phyloP scores from a whole-genome alignment of 2,113 vertebrate species.

The Triplophysa dalaica region DNA sequence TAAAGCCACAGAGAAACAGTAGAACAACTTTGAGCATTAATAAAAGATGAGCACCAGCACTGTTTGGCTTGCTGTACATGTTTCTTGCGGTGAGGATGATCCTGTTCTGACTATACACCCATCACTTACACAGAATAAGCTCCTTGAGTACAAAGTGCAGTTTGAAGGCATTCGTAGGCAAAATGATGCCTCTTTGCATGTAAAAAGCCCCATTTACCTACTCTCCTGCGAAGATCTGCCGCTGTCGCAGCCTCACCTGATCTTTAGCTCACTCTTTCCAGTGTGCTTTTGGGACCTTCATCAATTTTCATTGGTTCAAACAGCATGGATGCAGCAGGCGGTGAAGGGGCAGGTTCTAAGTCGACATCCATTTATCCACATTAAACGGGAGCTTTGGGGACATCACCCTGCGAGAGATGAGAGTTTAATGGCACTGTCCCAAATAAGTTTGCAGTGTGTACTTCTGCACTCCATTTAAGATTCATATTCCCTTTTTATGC shows the following conservation, averaged over 20 bases:
- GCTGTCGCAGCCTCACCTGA: background rate
- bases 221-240: slow-evolving; percentile 27
- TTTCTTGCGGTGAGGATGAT: slow-evolving; percentile 32
- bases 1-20: slow-evolving; percentile 57
- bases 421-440: slow-evolving; percentile 60
- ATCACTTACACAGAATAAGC: slow-evolving; percentile 24
- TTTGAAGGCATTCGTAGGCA: background rate
- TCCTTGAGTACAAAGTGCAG: background rate
- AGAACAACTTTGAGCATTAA: slow-evolving; percentile 69
- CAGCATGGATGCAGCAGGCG: slow-evolving; percentile 40
- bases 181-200: slow-evolving; percentile 30
- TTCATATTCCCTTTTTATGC: slow-evolving; percentile 77
- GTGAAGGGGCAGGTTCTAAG: slow-evolving; percentile 38
- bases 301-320: slow-evolving; percentile 54
- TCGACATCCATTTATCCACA: slow-evolving; percentile 64
- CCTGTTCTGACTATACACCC: slow-evolving; percentile 14
- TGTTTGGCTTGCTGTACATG: slow-evolving; percentile 46
- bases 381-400: slow-evolving; percentile 52
- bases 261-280: slow-evolving; percentile 49
- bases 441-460: slow-evolving; percentile 71
- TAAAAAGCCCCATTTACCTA: slow-evolving; percentile 48
- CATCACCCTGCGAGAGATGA: slow-evolving; percentile 45
- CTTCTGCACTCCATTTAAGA: slow-evolving; percentile 70
- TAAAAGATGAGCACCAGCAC: slow-evolving; percentile 66
- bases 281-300: slow-evolving; percentile 57